Evolutionary conservation across 30 jellyfish, hydroid and myxozoan genomes (phyloP).

Genomic region (Cassiopea andromeda): DNA sequence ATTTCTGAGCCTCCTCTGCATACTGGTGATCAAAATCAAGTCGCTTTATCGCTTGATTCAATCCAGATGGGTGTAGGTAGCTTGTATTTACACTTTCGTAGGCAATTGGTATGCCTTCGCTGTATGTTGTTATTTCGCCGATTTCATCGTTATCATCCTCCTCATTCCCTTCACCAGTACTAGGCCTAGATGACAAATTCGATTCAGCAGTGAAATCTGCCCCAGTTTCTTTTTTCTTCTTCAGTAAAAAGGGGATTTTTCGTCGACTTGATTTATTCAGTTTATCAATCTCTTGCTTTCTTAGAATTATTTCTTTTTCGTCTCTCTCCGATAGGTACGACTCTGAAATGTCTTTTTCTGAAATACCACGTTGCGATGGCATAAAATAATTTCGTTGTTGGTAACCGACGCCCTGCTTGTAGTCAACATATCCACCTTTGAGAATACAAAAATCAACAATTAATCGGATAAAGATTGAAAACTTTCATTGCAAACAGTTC

Average conservation of each 20-base stretch:
- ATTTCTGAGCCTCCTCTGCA: conserved; percentile 62
- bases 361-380: conserved; percentile 38
- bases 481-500: too few species aligned
- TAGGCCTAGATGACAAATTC: not conserved
- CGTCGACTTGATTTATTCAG: conserved; percentile 29
- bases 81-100: conserved; percentile 41
- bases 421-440: conserved; percentile 59
- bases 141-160: conserved; percentile 55
- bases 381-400: not conserved
- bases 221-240: conserved; percentile 31
- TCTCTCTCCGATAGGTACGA: conserved; percentile 52
- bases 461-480: not conserved
- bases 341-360: conserved; percentile 69
- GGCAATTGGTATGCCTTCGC: conserved; percentile 60
- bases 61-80: not conserved
- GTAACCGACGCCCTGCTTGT: conserved; percentile 25
- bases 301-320: conserved; percentile 34
- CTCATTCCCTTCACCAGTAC: conserved; percentile 15
- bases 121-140: conserved; percentile 57
- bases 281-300: conserved; percentile 15
- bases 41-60: conserved; percentile 25
- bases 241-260: conserved; percentile 55
- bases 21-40: conserved; percentile 49
- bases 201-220: not conserved
- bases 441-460: not conserved